phyloP scores from a whole-genome alignment of 2,797 vertebrate species.

The Microctenopoma stevenorrisi region DNA sequence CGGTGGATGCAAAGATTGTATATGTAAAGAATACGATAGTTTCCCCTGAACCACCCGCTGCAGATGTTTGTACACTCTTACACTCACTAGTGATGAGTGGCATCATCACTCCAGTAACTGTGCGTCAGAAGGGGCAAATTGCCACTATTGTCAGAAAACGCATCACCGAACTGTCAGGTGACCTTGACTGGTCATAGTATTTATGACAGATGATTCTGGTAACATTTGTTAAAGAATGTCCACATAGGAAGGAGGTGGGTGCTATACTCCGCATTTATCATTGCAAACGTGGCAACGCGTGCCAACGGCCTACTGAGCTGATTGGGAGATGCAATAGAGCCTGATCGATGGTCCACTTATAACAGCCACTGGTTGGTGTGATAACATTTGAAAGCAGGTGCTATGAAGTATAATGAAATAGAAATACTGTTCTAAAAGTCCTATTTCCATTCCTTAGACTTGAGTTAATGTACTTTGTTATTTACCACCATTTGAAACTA shows the following conservation, averaged over 20 bases:
- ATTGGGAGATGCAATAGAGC: neutral
- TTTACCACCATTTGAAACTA: conserved; percentile 1
- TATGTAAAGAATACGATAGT: neutral
- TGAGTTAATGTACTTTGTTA: neutral
- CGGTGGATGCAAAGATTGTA: too few species aligned
- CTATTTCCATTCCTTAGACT: too few species aligned
- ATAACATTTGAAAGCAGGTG: neutral
- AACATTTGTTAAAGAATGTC: too few species aligned
- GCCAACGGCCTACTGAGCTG: neutral
- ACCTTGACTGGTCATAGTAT: neutral
- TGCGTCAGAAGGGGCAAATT: neutral
- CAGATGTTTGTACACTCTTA: neutral
- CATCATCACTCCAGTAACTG: neutral
- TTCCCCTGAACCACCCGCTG: neutral
- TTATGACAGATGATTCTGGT: too few species aligned
- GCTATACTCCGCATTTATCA: too few species aligned
- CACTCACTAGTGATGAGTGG: too few species aligned
- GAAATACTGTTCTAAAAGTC: neutral
- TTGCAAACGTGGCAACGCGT: neutral
- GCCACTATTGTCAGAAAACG: neutral
- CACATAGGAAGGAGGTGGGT: too few species aligned
- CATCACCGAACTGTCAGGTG: neutral
- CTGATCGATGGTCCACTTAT: too few species aligned
- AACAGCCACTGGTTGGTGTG: neutral
- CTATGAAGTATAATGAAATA: neutral